Evolutionary conservation across 2,888 invertebrate species (phyloP), one percentile per base, ranked within the genome.

Genomic region (Cerceris rybyensis): DNA sequence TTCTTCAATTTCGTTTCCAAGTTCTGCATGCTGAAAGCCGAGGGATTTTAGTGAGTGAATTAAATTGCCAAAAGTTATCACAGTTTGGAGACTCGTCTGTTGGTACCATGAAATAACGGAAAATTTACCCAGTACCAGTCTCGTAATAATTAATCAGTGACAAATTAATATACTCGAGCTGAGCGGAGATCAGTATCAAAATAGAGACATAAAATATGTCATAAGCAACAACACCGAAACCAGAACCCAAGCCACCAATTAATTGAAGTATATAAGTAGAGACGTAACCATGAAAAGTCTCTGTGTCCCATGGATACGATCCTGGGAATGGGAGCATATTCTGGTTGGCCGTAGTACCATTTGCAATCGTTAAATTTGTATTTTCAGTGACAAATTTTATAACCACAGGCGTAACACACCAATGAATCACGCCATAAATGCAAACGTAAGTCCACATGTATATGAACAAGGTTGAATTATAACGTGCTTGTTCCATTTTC

Each of bases 131-230:
- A 11, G 14, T 6, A n/a, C 2, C 54, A n/a, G 8, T 9, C n/a
- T 58, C 6, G 14, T 63, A 50, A 17, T 52, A 50, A 43, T 59
- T 39, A 17, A 1, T 74, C 55, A 88, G 66, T 39, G 78, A 75
- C 2, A 70, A 64, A 54, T 81, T 83, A 6, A 88, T 77, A 65
- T 86, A 83, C 54, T 81, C 76, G 42, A 88, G 72, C 52, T 88
- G 82, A 0, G 70, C 75, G 54, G 80, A 84, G 60, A 83, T 71
- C 17, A 83, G 74, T 61, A 86, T 80, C 42, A 88, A 50, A 46
- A 86, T 61, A 0, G 82, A 75, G 2, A 87, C 68, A 57, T 86
- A 85, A 16, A 88, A 80, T 14, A 77, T 67, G 57, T 88, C 88
- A 69, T 76, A 86, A 17, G 78, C 76, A 6, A 80, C 42, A n/a